Conservation (phyloP, 2,797 vertebrate species). For the Gobio occitaniae region DNA sequence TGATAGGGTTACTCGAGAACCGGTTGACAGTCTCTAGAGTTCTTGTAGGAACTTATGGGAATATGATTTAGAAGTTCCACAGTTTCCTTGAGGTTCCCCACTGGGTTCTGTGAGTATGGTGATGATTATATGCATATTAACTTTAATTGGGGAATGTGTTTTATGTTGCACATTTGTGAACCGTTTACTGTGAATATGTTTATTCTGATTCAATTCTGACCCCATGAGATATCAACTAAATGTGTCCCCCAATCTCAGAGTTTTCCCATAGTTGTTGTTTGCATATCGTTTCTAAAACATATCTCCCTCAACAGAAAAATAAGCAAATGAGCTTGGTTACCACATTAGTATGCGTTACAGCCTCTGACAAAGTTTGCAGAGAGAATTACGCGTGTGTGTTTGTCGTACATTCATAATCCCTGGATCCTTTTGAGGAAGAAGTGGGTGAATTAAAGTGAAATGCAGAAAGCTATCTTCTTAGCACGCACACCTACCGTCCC, state of each 20-base stretch:
- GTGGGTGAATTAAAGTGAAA: conserved; percentile 51
- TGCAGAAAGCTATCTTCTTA: conserved; percentile 43
- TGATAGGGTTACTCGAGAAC: not conserved
- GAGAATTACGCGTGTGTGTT: not conserved
- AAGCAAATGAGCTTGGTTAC: conserved; percentile 12
- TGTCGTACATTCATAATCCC: conserved; percentile 26
- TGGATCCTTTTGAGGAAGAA: conserved; percentile 25
- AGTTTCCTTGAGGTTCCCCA: not conserved
- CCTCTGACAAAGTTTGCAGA: conserved; percentile 35
- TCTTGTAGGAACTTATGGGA: not conserved
- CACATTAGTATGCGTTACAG: conserved; percentile 40
- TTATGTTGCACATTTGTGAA: too few relatives aligned
- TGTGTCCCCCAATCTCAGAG: not conserved
- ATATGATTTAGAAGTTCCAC: not conserved
- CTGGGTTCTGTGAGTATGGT: not conserved
- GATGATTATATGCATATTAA: not conserved
- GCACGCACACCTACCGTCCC: conserved; percentile 50
- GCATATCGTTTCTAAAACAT: not conserved
- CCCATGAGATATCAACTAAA: not conserved
- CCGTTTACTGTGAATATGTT: not conserved
- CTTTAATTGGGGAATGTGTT: not conserved
- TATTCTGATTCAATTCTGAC: not conserved
- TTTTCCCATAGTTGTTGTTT: not conserved
- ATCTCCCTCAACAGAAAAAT: conserved; percentile 4
- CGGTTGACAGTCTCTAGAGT: not conserved